A percentile compares a stretch with the other conserved stretches of the same genome.
These are phyloP conservation scores for Circaetus cinerascens DNA, from an alignment of 2,113 vertebrate species.

Conservation along the genomic window DNA sequence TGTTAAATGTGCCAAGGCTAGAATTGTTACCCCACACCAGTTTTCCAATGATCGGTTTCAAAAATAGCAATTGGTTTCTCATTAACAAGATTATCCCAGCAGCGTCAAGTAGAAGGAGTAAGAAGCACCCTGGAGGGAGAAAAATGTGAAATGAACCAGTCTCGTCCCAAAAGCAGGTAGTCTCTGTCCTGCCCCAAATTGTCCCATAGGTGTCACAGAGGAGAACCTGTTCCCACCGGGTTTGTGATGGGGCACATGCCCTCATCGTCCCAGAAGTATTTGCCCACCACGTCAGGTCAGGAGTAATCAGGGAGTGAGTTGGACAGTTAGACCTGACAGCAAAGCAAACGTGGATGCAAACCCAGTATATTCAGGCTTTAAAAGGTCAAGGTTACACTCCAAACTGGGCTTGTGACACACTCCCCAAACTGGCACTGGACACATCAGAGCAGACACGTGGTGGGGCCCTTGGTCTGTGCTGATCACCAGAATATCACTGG, in stretches of 20 bases:
- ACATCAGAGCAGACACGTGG: not conserved
- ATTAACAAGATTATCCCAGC: not conserved
- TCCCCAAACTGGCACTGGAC: not conserved
- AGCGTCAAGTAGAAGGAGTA: not conserved
- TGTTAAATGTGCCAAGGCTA: not conserved
- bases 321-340: not conserved
- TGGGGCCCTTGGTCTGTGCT: not conserved
- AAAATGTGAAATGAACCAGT: not conserved
- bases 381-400: not conserved
- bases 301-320: rapidly evolving
- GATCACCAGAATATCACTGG: not conserved
- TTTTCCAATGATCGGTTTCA: not conserved
- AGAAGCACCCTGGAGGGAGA: not conserved
- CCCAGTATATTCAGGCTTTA: no score
- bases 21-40: not conserved
- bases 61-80: not conserved
- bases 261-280: not conserved
- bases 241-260: not conserved
- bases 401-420: not conserved
- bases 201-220: not conserved
- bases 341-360: rapidly evolving
- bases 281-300: rapidly evolving
- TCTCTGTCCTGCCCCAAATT: not conserved
- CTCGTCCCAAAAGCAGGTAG: not conserved
- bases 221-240: not conserved